Percentiles rank a stretch among this genome's conserved stretches.
phyloP scores from a whole-genome alignment of 2,797 vertebrate species.

The Rhabdophis nuchalis region DNA sequence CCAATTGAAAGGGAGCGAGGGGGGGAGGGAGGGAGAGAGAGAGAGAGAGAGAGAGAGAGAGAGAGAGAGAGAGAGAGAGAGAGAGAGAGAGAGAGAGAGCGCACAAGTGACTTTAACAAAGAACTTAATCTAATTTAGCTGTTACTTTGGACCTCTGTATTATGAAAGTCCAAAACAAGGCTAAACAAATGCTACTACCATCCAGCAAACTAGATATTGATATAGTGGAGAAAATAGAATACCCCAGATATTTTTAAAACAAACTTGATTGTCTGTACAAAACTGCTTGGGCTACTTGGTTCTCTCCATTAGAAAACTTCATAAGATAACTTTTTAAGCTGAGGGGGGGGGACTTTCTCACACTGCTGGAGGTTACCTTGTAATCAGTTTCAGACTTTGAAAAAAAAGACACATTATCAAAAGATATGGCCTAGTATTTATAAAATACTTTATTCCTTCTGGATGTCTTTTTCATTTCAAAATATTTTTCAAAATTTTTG shows the following conservation, averaged over 20 bases:
- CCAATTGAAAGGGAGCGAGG: not conserved
- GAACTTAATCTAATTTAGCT: not conserved
- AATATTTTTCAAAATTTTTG: conserved; percentile 14
- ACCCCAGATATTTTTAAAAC: not conserved
- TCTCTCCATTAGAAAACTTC: not conserved
- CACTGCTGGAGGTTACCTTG: not conserved
- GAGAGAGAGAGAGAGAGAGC: not conserved
- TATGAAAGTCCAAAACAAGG: not conserved
- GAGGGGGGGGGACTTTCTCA: too few relatives aligned
- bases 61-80: too few relatives aligned
- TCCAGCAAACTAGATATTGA: not conserved
- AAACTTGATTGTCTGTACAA: not conserved
- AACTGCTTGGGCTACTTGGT: not conserved
- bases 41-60: not conserved
- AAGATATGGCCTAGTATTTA: conserved; percentile 8
- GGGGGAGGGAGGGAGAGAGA: too few relatives aligned
- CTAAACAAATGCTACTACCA: not conserved
- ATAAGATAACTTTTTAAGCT: not conserved
- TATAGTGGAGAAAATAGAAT: not conserved
- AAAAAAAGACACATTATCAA: not conserved
- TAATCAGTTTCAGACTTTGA: not conserved
- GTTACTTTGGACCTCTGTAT: not conserved
- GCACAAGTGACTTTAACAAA: not conserved
- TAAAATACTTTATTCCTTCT: conserved; percentile 2
- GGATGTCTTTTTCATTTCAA: conserved; percentile 32